A percentile compares a stretch with the other conserved stretches of the same genome.
These are phyloP conservation scores for Musca vetustissima DNA, from an alignment of 1,140 invertebrate genomes.

Conservation along the genomic window DNA sequence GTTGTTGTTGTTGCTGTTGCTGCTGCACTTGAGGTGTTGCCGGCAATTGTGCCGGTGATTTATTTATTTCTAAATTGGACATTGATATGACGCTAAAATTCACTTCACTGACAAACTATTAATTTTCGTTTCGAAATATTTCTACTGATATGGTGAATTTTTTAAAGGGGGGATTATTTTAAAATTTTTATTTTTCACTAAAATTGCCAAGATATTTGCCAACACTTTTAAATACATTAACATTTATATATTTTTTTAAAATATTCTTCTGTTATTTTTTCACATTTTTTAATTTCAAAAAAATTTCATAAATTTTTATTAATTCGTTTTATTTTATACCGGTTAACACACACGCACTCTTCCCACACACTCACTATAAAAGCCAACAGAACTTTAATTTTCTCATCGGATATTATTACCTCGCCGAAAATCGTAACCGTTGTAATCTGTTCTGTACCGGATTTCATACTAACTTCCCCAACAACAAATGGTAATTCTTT, in stretches of 20 bases:
- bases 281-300: conserved; percentile 24
- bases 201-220: background rate
- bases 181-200: background rate
- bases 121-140: conserved; percentile 10
- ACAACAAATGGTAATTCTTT: too few relatives aligned
- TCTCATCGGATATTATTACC: too few relatives aligned
- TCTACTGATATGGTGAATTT: background rate
- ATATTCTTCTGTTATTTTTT: too few relatives aligned
- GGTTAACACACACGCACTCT: conserved; percentile 14
- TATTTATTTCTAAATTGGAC: conserved; percentile 16
- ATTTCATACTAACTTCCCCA: conserved; percentile 15
- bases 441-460: conserved; percentile 14
- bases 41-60: background rate
- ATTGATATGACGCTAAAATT: conserved; percentile 7
- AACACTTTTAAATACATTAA: conserved; percentile 2
- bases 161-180: background rate
- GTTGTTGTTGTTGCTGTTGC: conserved; percentile 21
- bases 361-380: background rate
- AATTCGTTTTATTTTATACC: conserved; percentile 22
- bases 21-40: conserved; percentile 8
- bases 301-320: background rate
- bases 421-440: conserved; percentile 7
- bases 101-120: background rate
- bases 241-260: background rate
- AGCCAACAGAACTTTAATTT: too few relatives aligned